Evolutionary conservation across 2,888 invertebrate genomes (phyloP), one percentile per base, ranked within the genome.

Genomic region (Nomada fabriciana): DNA sequence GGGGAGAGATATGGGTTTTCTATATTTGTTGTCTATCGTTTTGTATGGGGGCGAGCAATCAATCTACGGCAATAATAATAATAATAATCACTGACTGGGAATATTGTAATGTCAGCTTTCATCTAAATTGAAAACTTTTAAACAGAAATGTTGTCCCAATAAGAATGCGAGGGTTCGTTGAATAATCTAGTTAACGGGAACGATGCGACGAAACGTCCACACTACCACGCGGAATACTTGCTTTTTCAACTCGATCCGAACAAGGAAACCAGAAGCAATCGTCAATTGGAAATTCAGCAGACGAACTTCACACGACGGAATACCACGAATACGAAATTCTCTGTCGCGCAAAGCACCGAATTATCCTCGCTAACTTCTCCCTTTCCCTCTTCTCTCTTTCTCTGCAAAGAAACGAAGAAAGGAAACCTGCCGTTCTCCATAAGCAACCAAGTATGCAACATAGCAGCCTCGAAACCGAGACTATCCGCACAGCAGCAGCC

Each of bases 241-340:
- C 7, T 15, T 36, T 15, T 10, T 3, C 20, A 15, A 53, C n/a
- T 20, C 29, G 11, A 29, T 57, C 53, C 36, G 2, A 36, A 7
- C n/a, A 53, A 53, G 36, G 25, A 20, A 20, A 36, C 7, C 43
- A 42, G n/a, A 55, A 64, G 25, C 15, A 18, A 50, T 10, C 9
- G 10, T 1, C 2, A 2, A 67, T 67, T 68, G 42, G 18, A 25
- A 57, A 69, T 69, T 57, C 69, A 42, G 9, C 11, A 10, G 23
- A 43, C 68, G 68, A 68, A 18, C 13, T 10, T 23, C 11, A 10
- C 50, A 11, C 50, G 69, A 57, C 57, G 11, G 25, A 25, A 69
- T 23, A n/a, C 25, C 15, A 43, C 43, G 69, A 57, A 69, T 69
- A 43, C 69, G 57, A 69, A 57, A 69, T 69, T 57, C 68, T 18